Conservation (phyloP, 2,888 invertebrate genomes). For the Penaeus monodon region DNA sequence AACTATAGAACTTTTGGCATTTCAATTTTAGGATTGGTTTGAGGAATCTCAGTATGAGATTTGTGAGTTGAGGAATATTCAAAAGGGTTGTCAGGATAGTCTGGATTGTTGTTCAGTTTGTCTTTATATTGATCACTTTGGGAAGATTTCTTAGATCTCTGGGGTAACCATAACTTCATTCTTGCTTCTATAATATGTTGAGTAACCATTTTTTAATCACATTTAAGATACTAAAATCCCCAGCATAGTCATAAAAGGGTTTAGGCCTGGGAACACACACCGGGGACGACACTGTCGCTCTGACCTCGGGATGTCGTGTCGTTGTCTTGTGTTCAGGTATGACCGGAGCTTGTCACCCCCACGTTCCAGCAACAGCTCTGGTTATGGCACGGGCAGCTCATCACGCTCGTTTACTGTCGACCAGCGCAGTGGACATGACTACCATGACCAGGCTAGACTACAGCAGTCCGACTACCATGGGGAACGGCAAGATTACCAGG, state of each 20-base stretch:
- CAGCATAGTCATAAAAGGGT: too few species aligned
- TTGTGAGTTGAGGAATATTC: background rate
- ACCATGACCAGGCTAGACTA: conserved; percentile 19
- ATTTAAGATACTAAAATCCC: too few species aligned
- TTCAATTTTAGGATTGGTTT: background rate
- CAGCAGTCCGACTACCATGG: background rate
- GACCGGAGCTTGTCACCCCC: conserved; percentile 74
- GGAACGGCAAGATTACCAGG: conserved; percentile 21
- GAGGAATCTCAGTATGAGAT: background rate
- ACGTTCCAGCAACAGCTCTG: conserved; percentile 84
- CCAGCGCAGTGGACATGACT: conserved; percentile 32
- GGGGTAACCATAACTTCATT: background rate
- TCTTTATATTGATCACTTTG: too few species aligned
- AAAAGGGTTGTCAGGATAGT: too few species aligned
- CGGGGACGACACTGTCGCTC: background rate
- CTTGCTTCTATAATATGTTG: background rate
- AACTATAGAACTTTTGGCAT: background rate
- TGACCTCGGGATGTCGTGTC: conserved; percentile 19
- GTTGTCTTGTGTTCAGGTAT: conserved; percentile 44
- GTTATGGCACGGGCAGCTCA: conserved; percentile 83
- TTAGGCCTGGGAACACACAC: too few species aligned
- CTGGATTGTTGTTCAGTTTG: too few species aligned
- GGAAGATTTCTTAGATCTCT: background rate
- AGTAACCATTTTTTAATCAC: too few species aligned
- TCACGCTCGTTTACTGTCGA: conserved; percentile 70